Percentiles rank a stretch among this genome's conserved stretches.
Evolutionary conservation across 2,797 vertebrate species (phyloP).

Genomic region (Dryobates pubescens): DNA sequence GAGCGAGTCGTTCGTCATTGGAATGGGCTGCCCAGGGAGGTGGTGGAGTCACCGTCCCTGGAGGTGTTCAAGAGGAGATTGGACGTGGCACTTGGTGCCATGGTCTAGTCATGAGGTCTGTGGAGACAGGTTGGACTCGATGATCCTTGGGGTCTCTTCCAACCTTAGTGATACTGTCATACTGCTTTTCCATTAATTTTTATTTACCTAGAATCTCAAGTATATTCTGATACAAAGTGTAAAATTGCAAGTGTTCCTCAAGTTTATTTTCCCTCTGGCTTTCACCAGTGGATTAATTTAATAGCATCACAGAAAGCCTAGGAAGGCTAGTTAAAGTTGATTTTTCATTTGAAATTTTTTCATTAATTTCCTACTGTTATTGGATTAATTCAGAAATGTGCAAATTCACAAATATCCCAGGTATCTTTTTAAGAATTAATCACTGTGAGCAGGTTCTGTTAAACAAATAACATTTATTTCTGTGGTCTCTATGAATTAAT

Average conservation of each 20-base stretch:
- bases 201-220: neutral
- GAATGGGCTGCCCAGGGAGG: no score
- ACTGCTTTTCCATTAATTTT: constrained; percentile 13
- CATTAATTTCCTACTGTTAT: neutral
- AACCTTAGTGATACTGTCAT: no score
- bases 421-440: neutral
- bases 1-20: no score
- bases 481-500: neutral
- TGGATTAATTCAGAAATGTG: neutral
- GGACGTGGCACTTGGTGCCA: no score
- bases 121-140: no score
- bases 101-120: no score
- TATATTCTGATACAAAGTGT: neutral
- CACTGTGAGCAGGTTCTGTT: neutral
- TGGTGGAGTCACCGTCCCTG: no score
- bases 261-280: neutral
- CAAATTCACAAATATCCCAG: neutral
- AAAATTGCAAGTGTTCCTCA: neutral
- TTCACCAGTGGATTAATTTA: neutral
- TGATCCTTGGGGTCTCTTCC: no score
- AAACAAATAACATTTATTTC: neutral
- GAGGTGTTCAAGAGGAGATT: no score
- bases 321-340: neutral
- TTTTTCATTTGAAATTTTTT: neutral
- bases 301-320: neutral